A percentile compares a stretch with the other conserved stretches of the same genome.
Evolutionary conservation across 2,113 vertebrate species (phyloP).

Genomic region (Choloepus hoffmanni): DNA sequence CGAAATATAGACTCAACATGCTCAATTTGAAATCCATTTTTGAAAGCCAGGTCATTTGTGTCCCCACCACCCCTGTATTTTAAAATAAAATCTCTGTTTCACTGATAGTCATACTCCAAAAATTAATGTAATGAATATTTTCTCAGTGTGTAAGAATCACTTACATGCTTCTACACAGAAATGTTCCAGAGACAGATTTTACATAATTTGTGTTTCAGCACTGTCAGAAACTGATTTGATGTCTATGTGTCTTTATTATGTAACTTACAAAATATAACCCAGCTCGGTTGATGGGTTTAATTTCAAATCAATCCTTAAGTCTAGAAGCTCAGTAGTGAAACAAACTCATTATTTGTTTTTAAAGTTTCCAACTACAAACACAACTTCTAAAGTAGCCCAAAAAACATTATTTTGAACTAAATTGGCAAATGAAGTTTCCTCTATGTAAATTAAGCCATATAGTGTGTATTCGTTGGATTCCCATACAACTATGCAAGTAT

Average conservation of each 20-base stretch:
- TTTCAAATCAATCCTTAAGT: constrained; percentile 50
- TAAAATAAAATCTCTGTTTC: constrained; percentile 36
- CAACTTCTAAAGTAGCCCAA: not conserved
- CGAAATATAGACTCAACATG: not conserved
- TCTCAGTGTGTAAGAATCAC: not conserved
- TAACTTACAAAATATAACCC: constrained; percentile 33
- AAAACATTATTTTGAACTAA: constrained; percentile 44
- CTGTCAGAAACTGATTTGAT: constrained; percentile 52
- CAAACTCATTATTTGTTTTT: not conserved
- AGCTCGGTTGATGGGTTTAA: not conserved
- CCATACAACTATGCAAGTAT: not conserved
- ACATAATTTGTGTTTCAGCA: constrained; percentile 13
- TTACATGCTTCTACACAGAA: not conserved
- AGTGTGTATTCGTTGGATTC: not conserved
- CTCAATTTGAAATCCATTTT: constrained; percentile 24
- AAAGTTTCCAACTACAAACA: not conserved
- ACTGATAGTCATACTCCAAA: not conserved
- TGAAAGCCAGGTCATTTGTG: not conserved
- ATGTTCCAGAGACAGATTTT: not conserved
- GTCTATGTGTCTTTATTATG: not conserved
- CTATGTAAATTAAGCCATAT: constrained; percentile 6
- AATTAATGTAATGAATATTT: not conserved
- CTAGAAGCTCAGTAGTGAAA: not conserved
- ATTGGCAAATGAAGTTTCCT: not conserved
- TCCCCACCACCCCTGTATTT: not conserved